Base-by-base conservation (phyloP, 2,888 invertebrate species). In the Pollenia griseotomentosa region DNA sequence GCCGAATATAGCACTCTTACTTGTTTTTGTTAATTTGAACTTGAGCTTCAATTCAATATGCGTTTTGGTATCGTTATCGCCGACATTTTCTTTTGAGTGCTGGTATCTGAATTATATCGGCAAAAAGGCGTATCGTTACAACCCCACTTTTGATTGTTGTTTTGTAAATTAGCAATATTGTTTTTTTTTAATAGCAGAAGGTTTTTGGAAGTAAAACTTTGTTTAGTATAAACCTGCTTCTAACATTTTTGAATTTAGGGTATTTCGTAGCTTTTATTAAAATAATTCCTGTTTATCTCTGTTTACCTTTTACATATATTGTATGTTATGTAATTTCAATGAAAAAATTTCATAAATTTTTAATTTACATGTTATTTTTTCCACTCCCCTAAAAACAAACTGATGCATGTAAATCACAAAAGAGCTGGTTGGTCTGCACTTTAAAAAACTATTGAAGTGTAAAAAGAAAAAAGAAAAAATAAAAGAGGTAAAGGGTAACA, bases 361-460 rank as follows among this genome's bases (percentile, higher is more conserved):
- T 71, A 83, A 83, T 83, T 65, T 78, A 53, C 66, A 68, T 53
- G 44, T 77, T 66, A 8, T 33, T 16, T 33, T 65, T 44, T 51
- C 10, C 33, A 33, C 33, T 33, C 33, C 33, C 14, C 7, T 10
- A 5, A 19, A 44, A 46, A 70, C 14, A 53, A 51, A 57, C 14
- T 19, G 57, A 23, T 63, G 46, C 33, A 44, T 68, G 9, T n/a
- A 55, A 16, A 46, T 16, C 11, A 74, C 48, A 80, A 80, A 83
- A 83, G 44, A 71, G 77, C 19, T 68, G 73, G 2, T 59, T 14
- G 40, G 53, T 12, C 44, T 79, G 77, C 66, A 70, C 68, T 65
- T 63, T 11, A 40, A 55, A 86, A 87, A 75, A 48, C 81, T 70
- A 84, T 78, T 87, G 68, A 83, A 55, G 78, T 59, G 81, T 65